Evolutionary conservation across 2,888 invertebrate species (phyloP), one percentile per base, ranked within the genome.

Genomic region (Magallana nippona): DNA sequence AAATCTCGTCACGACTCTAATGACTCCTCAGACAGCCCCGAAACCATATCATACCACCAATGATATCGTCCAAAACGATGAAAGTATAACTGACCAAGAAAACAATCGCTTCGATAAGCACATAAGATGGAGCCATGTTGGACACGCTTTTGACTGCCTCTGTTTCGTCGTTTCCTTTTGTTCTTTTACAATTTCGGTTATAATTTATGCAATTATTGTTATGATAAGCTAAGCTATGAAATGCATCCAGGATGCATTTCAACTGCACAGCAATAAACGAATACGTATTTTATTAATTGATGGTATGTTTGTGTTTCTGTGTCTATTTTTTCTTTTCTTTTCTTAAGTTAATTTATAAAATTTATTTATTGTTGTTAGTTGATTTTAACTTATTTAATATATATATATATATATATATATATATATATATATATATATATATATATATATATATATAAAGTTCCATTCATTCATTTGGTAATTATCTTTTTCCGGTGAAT

Each of bases 151-250:
- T 58, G 80, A 80, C 17, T 57, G 27, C n/a, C 13, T 56, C 27
- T 57, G 56, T 55, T 57, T 80, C 58, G 19, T 19, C 22, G 58
- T 57, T 22, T 80, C 80, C 10, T 80, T 80, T 19, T 56, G 19
- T 57, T 19, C 58, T 19, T 80, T 80, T 57, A 1, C 27, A 13
- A 27, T 56, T 27, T 27, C 80, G 56, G 57, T 80, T 11, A 15
- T 22, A 27, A 10, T 15, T 10, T 80, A 80, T 71, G 71, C 27
- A 71, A 32, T 71, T 32, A 71, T 71, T 27, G 71, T 71, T 71
- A 27, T 13, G 22, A 22, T 15, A 13, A 32, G 32, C 27, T 71
- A 71, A 32, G 3, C 44, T 60, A 15, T 15, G 17, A n/a, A n/a
- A 60, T 60, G n/a, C 15, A 60, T 17, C 44, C 44, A 44, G 8